A percentile compares a stretch with the other conserved stretches of the same genome.
Conservation (phyloP, 2,797 vertebrate species). For the Sebastes baramenuke region DNA sequence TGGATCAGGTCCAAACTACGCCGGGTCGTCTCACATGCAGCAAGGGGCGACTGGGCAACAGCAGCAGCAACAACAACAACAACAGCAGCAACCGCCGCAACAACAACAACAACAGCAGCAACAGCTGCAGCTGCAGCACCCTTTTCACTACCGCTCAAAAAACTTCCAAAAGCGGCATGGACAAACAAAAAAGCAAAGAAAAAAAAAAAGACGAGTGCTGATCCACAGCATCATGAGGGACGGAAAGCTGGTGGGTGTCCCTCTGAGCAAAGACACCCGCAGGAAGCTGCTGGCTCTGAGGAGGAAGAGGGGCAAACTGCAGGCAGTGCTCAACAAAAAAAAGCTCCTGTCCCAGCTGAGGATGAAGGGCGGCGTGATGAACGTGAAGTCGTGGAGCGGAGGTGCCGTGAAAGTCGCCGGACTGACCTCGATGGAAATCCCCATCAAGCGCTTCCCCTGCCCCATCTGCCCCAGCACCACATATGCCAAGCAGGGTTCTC, state of each 20-base stretch:
- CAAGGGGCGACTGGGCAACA: conserved; percentile 48
- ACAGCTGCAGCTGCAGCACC: conserved; percentile 54
- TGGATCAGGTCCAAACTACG: conserved; percentile 64
- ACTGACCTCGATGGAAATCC: conserved; percentile 77
- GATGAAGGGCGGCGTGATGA: conserved; percentile 61
- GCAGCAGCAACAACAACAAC: conserved; percentile 3
- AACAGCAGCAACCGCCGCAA: conserved; percentile 27
- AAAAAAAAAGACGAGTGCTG: conserved; percentile 80
- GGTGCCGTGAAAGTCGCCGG: conserved; percentile 74
- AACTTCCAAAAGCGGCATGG: conserved; percentile 70
- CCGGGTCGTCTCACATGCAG: conserved; percentile 62
- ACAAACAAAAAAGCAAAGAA: conserved; percentile 67
- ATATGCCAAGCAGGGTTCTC: conserved; percentile 72
- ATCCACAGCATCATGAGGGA: conserved; percentile 80
- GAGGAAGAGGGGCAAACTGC: conserved; percentile 71
- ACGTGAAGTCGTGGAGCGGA: conserved; percentile 74
- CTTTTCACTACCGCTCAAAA: conserved; percentile 80
- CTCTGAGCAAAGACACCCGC: conserved; percentile 77
- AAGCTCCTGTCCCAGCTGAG: conserved; percentile 80
- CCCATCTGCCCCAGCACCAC: conserved; percentile 81
- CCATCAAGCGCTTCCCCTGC: conserved; percentile 82
- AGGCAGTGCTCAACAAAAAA: conserved; percentile 77
- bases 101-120: background rate
- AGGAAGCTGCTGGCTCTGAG: conserved; percentile 69
- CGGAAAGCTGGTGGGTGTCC: conserved; percentile 77